Base-by-base conservation (phyloP, 2,888 invertebrate genomes). In the Caenorhabditis afra region DNA sequence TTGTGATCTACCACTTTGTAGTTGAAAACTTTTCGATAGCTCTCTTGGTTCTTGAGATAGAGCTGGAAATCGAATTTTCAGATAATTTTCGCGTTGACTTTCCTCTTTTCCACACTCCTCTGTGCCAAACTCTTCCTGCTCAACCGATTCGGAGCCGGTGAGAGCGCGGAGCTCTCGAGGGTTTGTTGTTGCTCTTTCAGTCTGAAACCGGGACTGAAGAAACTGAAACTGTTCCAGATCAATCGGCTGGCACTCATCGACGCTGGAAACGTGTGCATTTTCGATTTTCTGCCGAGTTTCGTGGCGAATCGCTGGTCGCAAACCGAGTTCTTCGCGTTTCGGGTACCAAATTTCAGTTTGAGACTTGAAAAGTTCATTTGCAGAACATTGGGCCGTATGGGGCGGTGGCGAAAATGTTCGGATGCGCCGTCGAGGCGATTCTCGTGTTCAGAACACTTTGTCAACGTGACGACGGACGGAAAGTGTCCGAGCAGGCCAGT, bases 211-310 rank as follows among this genome's bases (percentile, higher is more conserved):
- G n/a, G n/a, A n/a, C n/a, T n/a, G n/a, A n/a, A n/a, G n/a, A n/a
- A n/a, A 7, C 29, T 29, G 29, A 29, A 29, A 29, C 3, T 7
- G 29, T 16, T 68, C 18, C 59, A 76, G 76, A 45, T 59, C 0
- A 76, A 68, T 22, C 76, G 76, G 4, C 44, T 76, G 1, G 67
- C 76, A 5, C 37, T 76, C 10, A 49, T 76, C 16, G 76, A 76
- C 35, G 68, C 68, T 4, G 52, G 37, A 5, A 67, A 18, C 11
- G 59, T 76, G 3, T 64, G 37, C 18, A 14, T 58, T 0, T 76
- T 70, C 35, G 64, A 68, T 23, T 76, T 76, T 35, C 20, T 70
- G 1, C 76, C 76, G 1, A 52, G 35, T 23, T 50, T 76, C 14
- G 5, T 64, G 0, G 55, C 59, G 3, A 59, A 47, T 18, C 74